Evolutionary conservation across 2,113 vertebrate genomes (phyloP).

Genomic region (Procavia capensis): DNA sequence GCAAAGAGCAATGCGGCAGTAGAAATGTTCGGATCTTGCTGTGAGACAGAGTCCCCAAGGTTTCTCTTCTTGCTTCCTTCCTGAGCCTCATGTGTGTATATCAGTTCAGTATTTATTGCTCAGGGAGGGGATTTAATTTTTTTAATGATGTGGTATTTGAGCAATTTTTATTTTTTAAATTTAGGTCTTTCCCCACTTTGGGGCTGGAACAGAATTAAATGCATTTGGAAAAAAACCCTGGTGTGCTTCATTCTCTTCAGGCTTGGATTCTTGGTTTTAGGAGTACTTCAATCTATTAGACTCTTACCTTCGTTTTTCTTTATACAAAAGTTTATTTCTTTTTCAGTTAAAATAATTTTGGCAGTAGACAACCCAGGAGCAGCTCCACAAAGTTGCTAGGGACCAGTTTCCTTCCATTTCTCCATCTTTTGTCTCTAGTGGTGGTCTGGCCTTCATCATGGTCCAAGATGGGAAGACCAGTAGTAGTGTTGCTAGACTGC

Average conservation of each 20-base stretch:
- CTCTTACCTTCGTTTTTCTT: not conserved
- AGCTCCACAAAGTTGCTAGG: not conserved
- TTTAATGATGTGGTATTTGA: constrained; percentile 63
- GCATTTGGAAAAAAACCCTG: constrained; percentile 72
- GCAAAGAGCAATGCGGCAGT: constrained; percentile 3
- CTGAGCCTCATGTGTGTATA: constrained; percentile 75
- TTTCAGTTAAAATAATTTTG: constrained; percentile 1
- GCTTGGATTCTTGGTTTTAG: constrained; percentile 41
- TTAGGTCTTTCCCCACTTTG: constrained; percentile 47
- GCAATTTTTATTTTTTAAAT: constrained; percentile 67
- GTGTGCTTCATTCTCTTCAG: constrained; percentile 57
- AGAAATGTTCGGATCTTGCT: constrained; percentile 38
- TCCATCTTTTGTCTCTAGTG: not conserved
- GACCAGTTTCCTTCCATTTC: not conserved
- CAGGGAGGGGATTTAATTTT: constrained; percentile 59
- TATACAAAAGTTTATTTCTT: constrained; percentile 24
- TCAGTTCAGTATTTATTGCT: constrained; percentile 81
- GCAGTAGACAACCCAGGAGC: not conserved
- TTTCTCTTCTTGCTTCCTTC: constrained; percentile 57
- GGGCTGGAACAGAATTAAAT: constrained; percentile 73
- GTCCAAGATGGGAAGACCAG: not conserved
- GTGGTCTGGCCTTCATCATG: not conserved
- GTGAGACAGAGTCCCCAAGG: not conserved
- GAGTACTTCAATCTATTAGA: not conserved
- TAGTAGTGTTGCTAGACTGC: not conserved